Base-by-base conservation (phyloP, 1,140 invertebrate species). In the Lucilia cuprina region DNA sequence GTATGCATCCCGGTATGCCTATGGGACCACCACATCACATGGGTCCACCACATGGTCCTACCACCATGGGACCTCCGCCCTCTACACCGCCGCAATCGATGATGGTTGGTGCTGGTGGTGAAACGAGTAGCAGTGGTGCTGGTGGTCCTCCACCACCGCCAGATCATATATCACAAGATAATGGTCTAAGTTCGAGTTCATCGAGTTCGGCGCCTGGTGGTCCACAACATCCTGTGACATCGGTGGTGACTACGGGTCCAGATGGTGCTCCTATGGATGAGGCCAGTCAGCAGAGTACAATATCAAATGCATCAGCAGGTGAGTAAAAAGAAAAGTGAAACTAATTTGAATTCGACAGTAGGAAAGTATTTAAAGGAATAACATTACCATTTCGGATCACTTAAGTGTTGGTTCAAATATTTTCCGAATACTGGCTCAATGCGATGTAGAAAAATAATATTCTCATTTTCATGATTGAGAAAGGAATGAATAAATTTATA, bases 281-380 rank as follows among this genome's bases (percentile, higher is more conserved):
- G 92, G 96, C 95, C 86, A 97, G 96, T 86, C 97, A 98, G 89
- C 97, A 98, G 91, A 97, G 96, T 86, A 98, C 96, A 84, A 93
- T 97, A 83, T 97, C 96, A 78, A 97, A 97, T 92, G 96, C 96
- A 74, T 97, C 96, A 83, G 96, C 96, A 88, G 96, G 96, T 96
- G 75, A 83, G 84, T 82, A 10, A 77, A 77, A 34, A 35, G 41
- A 41, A 41, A 10, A 41, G 41, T 41, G 25, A 30, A 30, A 1
- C 25, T 30, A 30, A 30, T 30, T 30, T 30, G 25, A 2, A 30
- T 30, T 3, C 3, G 25, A 49, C 49, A 49, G 49, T 49, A 49
- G 49, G 5, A 30, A 30, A 30, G 25, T 30, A 1, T 30, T 30
- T 30, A 30, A 30, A 2, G 25, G 3, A 30, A 30, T 30, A 30